Conservation (phyloP, 1,140 invertebrate genomes). For the Diabrotica virgifera region DNA sequence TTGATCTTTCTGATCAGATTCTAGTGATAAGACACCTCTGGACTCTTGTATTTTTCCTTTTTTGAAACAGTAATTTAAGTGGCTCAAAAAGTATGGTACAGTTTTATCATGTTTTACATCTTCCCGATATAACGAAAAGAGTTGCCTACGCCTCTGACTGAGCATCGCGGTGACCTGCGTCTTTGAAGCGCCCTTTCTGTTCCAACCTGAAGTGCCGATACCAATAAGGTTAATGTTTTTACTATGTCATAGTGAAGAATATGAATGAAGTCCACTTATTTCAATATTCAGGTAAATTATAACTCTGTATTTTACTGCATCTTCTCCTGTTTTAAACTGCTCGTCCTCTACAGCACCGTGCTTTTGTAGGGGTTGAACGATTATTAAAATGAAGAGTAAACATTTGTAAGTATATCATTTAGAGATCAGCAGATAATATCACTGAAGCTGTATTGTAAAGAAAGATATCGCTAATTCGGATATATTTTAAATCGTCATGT, state of each 20-base stretch:
- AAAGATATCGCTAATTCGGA: background rate
- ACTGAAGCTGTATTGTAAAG: background rate
- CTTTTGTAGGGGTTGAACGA: background rate
- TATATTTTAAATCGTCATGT: background rate
- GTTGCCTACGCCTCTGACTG: background rate
- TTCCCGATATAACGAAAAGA: too few relatives aligned
- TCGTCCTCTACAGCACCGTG: too few relatives aligned
- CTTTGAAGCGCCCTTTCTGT: background rate
- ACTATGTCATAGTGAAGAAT: conserved; percentile 32
- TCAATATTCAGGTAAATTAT: conserved; percentile 44
- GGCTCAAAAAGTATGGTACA: too few relatives aligned
- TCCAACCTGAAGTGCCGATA: background rate
- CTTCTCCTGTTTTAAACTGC: conserved; percentile 6
- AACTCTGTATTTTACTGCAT: conserved; percentile 10
- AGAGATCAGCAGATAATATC: background rate
- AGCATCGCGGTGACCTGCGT: background rate
- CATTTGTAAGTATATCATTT: background rate
- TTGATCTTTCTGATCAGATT: too few relatives aligned
- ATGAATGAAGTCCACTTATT: conserved; percentile 49
- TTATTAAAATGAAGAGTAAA: conserved; percentile 8
- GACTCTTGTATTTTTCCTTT: too few relatives aligned
- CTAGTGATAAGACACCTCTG: too few relatives aligned
- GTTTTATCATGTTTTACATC: too few relatives aligned
- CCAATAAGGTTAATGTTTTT: conserved; percentile 1
- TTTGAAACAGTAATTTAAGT: too few relatives aligned